Conservation (phyloP, 2,113 vertebrate genomes). For the Microcebus tavaratra region DNA sequence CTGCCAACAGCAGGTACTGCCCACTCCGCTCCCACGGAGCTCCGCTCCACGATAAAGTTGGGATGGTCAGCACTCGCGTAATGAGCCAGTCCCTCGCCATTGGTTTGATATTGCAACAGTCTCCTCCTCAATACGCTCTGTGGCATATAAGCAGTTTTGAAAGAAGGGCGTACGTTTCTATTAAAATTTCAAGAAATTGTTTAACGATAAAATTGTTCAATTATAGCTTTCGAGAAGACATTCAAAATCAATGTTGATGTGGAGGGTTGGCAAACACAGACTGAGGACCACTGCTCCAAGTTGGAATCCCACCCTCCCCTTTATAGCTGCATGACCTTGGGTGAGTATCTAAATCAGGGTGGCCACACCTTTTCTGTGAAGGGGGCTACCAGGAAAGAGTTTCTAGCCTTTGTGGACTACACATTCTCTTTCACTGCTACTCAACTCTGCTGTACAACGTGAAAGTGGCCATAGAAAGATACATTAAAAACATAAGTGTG, state of each 20-base stretch:
- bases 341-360: not conserved
- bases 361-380: not conserved
- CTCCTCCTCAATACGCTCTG: not conserved
- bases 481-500: not conserved
- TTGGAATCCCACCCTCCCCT: not conserved
- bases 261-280: not conserved
- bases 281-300: not conserved
- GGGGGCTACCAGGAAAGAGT: not conserved
- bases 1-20: fast-evolving
- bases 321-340: not conserved
- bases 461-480: not conserved
- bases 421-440: not conserved
- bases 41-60: fast-evolving
- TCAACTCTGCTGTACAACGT: not conserved
- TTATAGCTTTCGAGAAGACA: not conserved
- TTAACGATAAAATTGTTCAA: not conserved
- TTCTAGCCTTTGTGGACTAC: not conserved
- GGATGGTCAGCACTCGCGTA: no score
- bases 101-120: no score
- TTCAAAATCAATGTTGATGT: not conserved
- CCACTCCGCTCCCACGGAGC: not conserved
- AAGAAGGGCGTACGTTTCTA: not conserved
- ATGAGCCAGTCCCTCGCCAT: not conserved
- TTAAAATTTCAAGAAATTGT: not conserved
- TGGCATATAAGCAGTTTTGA: not conserved